phyloP scores from a whole-genome alignment of 2,113 vertebrate species.

The Hydropotes inermis region DNA sequence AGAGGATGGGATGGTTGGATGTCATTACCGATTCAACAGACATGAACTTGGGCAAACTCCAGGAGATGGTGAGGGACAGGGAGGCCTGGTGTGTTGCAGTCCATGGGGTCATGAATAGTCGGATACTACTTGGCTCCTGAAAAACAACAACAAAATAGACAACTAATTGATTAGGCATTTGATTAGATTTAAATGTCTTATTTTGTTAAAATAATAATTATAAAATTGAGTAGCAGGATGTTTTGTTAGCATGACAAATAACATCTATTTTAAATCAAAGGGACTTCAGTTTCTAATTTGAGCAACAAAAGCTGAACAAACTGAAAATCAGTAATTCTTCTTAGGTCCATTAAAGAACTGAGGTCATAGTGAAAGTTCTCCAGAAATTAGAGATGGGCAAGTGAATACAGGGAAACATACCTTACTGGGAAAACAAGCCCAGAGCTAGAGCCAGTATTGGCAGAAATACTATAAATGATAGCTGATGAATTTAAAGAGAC shows the following conservation, averaged over 20 bases:
- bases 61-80: neutral
- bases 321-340: neutral
- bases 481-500: neutral
- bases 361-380: neutral
- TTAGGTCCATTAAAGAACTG: neutral
- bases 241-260: neutral
- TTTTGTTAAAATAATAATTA: neutral
- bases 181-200: neutral
- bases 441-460: neutral
- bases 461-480: neutral
- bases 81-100: neutral
- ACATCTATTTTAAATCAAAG: neutral
- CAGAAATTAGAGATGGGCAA: neutral
- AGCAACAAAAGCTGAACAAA: neutral
- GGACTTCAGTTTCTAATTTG: neutral
- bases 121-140: neutral
- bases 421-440: neutral
- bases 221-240: neutral
- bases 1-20: neutral
- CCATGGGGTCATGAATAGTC: neutral
- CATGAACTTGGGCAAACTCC: neutral
- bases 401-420: neutral
- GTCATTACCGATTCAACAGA: neutral
- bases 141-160: neutral
- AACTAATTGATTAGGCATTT: neutral